Evolutionary conservation across 1,140 invertebrate genomes (phyloP).

Genomic region (Drosophila nebulosa): DNA sequence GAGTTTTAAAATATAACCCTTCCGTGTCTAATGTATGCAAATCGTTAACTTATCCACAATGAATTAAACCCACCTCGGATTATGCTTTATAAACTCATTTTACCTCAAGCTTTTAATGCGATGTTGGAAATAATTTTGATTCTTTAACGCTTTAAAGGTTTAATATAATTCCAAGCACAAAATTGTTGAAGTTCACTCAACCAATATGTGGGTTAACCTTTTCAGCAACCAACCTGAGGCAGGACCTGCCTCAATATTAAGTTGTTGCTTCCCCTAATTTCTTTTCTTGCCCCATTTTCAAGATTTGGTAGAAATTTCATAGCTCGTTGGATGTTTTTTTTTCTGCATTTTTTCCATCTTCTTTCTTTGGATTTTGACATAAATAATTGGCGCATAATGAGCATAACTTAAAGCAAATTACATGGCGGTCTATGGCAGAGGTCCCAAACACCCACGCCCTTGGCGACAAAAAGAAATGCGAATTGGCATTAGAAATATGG

Average conservation of each 20-base stretch:
- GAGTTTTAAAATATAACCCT: too few relatives aligned
- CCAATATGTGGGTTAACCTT: constrained; percentile 44
- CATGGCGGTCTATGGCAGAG: constrained; percentile 47
- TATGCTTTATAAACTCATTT: too few relatives aligned
- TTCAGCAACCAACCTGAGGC: constrained; percentile 11
- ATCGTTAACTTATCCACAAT: too few relatives aligned
- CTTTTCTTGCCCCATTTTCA: constrained; percentile 28
- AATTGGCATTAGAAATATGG: neutral
- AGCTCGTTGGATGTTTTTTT: neutral
- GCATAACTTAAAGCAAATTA: constrained; percentile 72
- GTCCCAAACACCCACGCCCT: constrained; percentile 24
- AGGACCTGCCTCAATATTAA: constrained; percentile 1
- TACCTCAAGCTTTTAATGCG: neutral
- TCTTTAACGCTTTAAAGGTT: neutral
- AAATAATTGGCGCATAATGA: constrained; percentile 76
- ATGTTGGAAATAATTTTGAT: neutral
- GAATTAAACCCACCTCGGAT: too few relatives aligned
- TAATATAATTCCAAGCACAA: neutral
- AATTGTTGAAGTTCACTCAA: constrained; percentile 22
- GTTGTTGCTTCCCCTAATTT: neutral
- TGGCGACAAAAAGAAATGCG: constrained; percentile 22
- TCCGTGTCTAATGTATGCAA: too few relatives aligned
- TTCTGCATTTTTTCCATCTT: constrained; percentile 14
- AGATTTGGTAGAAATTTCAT: constrained; percentile 41
- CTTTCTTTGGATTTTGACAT: constrained; percentile 43